Evolutionary conservation across 2,797 vertebrate genomes (phyloP), one percentile per base, ranked within the genome.

Genomic region (Pantherophis vulpinus): DNA sequence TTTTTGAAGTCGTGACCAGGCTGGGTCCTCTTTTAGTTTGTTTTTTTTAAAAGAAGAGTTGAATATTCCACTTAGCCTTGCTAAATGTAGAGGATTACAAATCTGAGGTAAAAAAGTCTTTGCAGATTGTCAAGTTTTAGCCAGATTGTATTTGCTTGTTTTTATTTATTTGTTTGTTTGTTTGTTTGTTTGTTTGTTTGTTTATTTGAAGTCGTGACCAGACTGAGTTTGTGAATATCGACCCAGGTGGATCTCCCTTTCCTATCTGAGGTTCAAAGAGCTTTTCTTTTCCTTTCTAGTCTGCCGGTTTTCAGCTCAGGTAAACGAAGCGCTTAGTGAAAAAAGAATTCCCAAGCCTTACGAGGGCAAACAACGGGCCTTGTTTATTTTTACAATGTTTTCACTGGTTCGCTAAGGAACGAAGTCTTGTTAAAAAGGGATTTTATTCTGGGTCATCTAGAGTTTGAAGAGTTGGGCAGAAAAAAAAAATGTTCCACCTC

Each of bases 311-410:
- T 90, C 42, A 2, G 1, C 55, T 59, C 94, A 95, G 95, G 92
- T 94, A 93, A 86, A 32, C 10, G 16, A 58, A 93, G 16, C 5
- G 0, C 18, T 66, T 1, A 0, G 92, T 95, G 90, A 87, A 96
- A 91, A 86, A 86, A 0, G 1, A 93, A 93, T 93, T 94, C 95
- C 90, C 60, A 93, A 94, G 93, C 93, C 37, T 2, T 90, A 94
- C 92, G 93, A 96, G 95, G 95, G 93, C 93, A 94, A 94, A 94
- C 56, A 93, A 60, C 0, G 0, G 58, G 87, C 95, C 7, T 42
- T 97, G 97, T 97, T 98, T 97, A 96, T 97, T 97, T 97, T 96
- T 91, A 58, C 92, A 95, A 92, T 32, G 55, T 95, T 97, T 97
- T 96, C 94, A 96, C 94, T 89, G 94, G 94, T 93, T 92, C 0